Evolutionary conservation across 2,888 invertebrate genomes (phyloP).

Genomic region (Habroteleia sp.): DNA sequence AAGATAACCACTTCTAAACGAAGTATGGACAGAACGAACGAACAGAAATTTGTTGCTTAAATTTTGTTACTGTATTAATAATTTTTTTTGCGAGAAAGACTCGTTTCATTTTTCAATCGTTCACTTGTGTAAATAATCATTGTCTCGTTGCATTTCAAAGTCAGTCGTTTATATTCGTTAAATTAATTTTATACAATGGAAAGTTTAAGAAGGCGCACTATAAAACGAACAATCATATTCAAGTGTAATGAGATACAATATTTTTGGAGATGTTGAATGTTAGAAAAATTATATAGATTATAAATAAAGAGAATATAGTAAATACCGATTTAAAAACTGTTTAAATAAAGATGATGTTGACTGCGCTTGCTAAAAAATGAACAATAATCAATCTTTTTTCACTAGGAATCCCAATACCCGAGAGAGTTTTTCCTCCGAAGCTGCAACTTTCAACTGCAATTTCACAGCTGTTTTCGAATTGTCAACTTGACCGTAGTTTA

Average conservation of each 20-base stretch:
- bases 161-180: slow-evolving; percentile 13
- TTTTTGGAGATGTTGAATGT: slow-evolving; percentile 55
- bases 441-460: too few species aligned
- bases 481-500: too few species aligned
- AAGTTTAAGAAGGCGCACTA: slow-evolving; percentile 3
- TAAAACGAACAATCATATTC: slow-evolving; percentile 48
- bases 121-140: slow-evolving; percentile 56
- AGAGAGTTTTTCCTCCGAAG: too few species aligned
- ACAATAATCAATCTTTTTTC: too few species aligned
- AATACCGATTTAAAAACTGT: not conserved
- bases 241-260: slow-evolving; percentile 49
- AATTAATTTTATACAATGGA: slow-evolving; percentile 23
- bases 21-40: too few species aligned
- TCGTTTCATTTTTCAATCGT: slow-evolving; percentile 27
- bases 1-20: slow-evolving; percentile 74
- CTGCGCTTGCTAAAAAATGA: too few species aligned
- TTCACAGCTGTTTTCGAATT: not conserved
- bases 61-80: not conserved
- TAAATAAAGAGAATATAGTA: slow-evolving; percentile 16
- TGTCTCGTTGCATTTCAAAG: slow-evolving; percentile 37
- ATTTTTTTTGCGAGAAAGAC: not conserved
- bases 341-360: too few species aligned
- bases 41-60: slow-evolving; percentile 1
- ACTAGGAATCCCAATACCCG: too few species aligned
- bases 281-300: slow-evolving; percentile 35